phyloP scores from a whole-genome alignment of 2,113 vertebrate genomes.

The Uropsilus gracilis region DNA sequence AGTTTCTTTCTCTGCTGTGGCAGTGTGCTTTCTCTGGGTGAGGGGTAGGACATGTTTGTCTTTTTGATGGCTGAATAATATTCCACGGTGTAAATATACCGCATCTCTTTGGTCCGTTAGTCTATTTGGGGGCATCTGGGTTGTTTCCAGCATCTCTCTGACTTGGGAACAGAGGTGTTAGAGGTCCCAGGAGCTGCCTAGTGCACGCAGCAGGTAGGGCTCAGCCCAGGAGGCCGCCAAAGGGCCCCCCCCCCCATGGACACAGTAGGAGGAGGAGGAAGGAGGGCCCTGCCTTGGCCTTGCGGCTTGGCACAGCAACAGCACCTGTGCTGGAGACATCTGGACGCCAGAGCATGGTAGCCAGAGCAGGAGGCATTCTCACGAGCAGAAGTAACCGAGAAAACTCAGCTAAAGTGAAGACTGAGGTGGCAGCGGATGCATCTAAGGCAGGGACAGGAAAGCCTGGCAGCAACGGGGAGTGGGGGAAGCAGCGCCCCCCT shows the following conservation, averaged over 20 bases:
- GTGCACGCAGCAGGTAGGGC: background rate
- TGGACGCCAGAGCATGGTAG: background rate
- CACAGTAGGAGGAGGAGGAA: background rate
- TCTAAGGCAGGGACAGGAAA: background rate
- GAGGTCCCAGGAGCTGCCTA: background rate
- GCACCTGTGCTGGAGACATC: background rate
- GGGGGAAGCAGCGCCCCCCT: background rate
- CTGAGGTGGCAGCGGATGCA: background rate
- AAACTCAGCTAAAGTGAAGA: background rate
- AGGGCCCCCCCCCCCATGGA: background rate
- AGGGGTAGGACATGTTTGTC: no score
- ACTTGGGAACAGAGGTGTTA: background rate
- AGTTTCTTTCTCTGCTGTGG: no score
- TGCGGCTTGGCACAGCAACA: background rate
- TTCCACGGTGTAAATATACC: no score
- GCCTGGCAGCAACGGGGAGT: background rate
- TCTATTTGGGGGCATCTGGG: no score
- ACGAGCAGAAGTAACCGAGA: background rate
- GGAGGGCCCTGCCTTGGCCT: background rate
- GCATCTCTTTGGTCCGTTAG: no score
- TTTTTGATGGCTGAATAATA: no score
- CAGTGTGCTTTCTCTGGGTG: no score
- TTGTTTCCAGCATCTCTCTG: background rate
- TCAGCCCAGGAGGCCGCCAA: rapidly evolving
- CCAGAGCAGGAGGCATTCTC: background rate